These are phyloP conservation scores for Myotis lucifugus DNA, from an alignment of 2,113 vertebrate genomes.

Conservation along the genomic window DNA sequence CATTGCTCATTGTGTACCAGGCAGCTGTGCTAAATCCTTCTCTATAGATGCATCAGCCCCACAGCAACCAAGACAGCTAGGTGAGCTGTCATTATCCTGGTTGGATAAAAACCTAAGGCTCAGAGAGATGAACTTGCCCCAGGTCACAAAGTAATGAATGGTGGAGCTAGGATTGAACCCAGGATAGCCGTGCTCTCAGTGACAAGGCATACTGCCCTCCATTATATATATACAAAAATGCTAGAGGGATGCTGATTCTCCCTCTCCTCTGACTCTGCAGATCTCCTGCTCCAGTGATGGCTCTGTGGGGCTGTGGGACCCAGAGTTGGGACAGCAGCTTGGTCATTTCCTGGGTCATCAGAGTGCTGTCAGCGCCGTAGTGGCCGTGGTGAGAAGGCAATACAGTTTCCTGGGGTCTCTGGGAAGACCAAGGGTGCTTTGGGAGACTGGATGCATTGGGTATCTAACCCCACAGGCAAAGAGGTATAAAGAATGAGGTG, in stretches of 20 bases:
- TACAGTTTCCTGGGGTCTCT: not conserved
- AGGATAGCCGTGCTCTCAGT: not conserved
- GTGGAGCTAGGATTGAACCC: not conserved
- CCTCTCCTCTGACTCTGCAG: constrained; percentile 70
- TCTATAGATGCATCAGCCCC: not conserved
- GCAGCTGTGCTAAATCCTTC: not conserved
- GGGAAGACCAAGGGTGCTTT: not conserved
- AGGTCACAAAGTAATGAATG: not conserved
- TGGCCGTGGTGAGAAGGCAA: constrained; percentile 85
- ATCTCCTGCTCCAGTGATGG: constrained; percentile 89
- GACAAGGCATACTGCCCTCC: not conserved
- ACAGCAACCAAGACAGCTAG: not conserved
- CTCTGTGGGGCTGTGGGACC: constrained; percentile 88
- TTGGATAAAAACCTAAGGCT: not conserved
- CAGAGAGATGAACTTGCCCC: not conserved
- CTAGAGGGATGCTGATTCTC: not conserved
- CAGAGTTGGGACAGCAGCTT: constrained; percentile 74
- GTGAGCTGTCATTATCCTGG: not conserved
- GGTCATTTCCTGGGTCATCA: constrained; percentile 85
- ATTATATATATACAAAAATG: not conserved
- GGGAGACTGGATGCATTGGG: not conserved
- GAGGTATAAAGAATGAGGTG: not conserved
- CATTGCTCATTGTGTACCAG: not conserved
- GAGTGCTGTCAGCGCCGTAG: constrained; percentile 85
- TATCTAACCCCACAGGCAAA: not conserved